Evolutionary conservation across 2,113 vertebrate species (phyloP).

Genomic region (Cynopterus brachyotis): DNA sequence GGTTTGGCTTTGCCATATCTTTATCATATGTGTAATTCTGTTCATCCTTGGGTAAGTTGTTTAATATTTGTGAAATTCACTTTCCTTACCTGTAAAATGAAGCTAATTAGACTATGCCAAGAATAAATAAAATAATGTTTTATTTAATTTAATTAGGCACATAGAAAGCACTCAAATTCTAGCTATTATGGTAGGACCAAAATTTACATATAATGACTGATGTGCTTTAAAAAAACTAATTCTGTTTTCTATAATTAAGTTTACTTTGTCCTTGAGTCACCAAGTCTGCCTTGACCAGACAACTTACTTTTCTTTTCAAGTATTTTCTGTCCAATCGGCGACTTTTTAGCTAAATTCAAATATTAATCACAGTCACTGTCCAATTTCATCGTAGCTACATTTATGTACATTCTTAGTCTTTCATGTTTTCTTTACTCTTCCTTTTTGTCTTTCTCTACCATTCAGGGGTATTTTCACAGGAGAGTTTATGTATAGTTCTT

Average conservation of each 20-base stretch:
- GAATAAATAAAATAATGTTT: background rate
- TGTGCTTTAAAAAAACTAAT: background rate
- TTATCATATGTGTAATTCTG: background rate
- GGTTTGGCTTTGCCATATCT: background rate
- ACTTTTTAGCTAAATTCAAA: background rate
- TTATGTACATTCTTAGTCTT: background rate
- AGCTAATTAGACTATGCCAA: background rate
- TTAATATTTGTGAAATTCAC: conserved; percentile 12
- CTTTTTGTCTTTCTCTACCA: background rate
- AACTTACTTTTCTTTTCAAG: background rate
- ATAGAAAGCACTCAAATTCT: background rate
- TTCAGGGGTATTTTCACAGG: background rate
- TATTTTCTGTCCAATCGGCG: background rate
- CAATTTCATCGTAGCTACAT: background rate
- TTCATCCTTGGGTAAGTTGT: background rate
- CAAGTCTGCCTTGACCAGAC: background rate
- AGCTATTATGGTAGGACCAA: background rate
- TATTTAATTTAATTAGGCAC: background rate
- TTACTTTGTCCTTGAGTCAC: background rate
- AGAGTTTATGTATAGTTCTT: background rate
- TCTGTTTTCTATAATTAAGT: background rate
- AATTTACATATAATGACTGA: background rate
- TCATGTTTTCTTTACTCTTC: background rate
- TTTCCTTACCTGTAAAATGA: background rate
- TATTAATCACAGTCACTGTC: background rate